Evolutionary conservation across 2,888 invertebrate species (phyloP).

Genomic region (Callosobruchus maculatus): DNA sequence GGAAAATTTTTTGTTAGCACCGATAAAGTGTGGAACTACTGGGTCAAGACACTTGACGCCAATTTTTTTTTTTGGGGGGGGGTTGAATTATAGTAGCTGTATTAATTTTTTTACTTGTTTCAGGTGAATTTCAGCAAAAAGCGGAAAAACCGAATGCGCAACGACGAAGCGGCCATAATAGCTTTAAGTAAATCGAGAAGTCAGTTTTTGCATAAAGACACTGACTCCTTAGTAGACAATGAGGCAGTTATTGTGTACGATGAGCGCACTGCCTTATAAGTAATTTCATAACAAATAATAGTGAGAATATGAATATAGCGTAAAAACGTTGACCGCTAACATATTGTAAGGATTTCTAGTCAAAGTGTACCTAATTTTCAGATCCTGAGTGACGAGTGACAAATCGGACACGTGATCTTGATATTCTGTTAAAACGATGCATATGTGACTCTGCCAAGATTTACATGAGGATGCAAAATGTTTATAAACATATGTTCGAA

Average conservation of each 20-base stretch:
- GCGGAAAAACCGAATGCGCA: constrained; percentile 76
- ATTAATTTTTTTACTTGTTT: constrained; percentile 22
- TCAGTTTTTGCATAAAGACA: constrained; percentile 57
- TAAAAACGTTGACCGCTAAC: neutral
- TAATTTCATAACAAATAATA: neutral
- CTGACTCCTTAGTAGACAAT: constrained; percentile 65
- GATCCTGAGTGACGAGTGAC: neutral
- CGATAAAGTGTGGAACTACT: too few relatives aligned
- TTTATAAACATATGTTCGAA: too few relatives aligned
- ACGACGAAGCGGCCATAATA: constrained; percentile 76
- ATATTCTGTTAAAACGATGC: neutral
- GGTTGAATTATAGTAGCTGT: too few relatives aligned
- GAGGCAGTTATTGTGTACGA: constrained; percentile 80
- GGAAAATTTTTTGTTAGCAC: too few relatives aligned
- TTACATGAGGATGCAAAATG: too few relatives aligned
- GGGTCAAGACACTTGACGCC: too few relatives aligned
- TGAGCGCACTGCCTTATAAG: constrained; percentile 71
- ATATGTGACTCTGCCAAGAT: too few relatives aligned
- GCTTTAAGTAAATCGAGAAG: constrained; percentile 74
- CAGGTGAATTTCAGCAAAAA: constrained; percentile 75
- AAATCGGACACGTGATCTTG: neutral
- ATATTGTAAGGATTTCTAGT: neutral
- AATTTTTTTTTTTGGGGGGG: neutral
- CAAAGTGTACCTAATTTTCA: neutral
- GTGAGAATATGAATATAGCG: neutral